A percentile compares a stretch with the other conserved stretches of the same genome.
Evolutionary conservation across 2,113 vertebrate genomes (phyloP).

Genomic region (Ammospiza caudacuta): DNA sequence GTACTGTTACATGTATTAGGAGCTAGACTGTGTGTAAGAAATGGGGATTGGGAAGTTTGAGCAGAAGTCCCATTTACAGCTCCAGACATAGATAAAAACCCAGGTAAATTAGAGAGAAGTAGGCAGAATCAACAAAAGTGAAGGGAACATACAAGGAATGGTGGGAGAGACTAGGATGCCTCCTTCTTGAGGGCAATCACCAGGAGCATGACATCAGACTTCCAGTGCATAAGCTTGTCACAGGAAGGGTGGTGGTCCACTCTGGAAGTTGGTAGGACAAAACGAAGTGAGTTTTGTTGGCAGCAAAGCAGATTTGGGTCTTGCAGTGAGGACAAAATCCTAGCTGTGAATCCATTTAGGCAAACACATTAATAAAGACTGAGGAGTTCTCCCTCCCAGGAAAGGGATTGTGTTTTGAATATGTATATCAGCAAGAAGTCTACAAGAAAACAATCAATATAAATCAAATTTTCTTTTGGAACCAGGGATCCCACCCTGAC

Average conservation of each 20-base stretch:
- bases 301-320: background rate
- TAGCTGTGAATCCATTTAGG: background rate
- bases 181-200: background rate
- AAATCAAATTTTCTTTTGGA: background rate
- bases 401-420: background rate
- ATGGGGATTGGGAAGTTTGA: background rate
- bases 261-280: background rate
- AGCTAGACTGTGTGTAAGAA: background rate
- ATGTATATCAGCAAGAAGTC: background rate
- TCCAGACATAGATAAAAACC: background rate
- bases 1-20: background rate
- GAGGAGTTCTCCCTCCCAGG: background rate
- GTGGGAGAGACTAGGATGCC: background rate
- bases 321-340: background rate
- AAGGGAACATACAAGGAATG: background rate
- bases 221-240: background rate
- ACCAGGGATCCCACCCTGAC: background rate
- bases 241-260: background rate
- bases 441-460: background rate
- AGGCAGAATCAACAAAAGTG: background rate
- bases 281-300: background rate
- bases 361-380: background rate
- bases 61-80: background rate
- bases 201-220: rapidly evolving
- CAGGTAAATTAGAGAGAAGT: background rate